Evolutionary conservation across 1,140 invertebrate species (phyloP), one percentile per base, ranked within the genome.

Genomic region (Lineus longissimus): DNA sequence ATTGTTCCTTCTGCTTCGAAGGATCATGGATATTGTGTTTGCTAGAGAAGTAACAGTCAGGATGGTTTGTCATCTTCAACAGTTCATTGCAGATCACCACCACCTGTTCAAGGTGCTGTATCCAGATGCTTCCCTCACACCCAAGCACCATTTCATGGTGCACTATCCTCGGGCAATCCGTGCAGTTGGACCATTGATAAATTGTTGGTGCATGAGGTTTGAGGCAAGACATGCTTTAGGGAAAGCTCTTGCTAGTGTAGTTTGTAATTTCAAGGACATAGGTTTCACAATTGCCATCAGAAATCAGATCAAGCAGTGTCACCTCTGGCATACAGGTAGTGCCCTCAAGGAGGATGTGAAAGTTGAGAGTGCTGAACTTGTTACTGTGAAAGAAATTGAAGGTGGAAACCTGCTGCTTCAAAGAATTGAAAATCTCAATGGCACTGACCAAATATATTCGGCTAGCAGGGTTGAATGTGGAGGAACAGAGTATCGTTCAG

Each of bases 191-290:
- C 47, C 47, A 4, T 6, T 51, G 4, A 51, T 23, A 4, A 23
- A 23, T n/a, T 7, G 4, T 9, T 51, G 47, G n/a, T 51, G 47
- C n/a, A 51, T 51, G 47, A 4, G 47, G 4, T 51, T 7, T 51
- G 47, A 51, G n/a, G 47, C 6, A 19, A 51, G n/a, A 27, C 47
- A 51, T 51, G 25, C 19, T n/a, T n/a, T 23, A 7, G n/a, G n/a
- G 6, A 51, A 51, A 51, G 4, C 19, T 6, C n/a, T 51, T 4
- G 25, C 47, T 7, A 27, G n/a, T 23, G 25, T 27, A 9, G 25
- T 51, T 19, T 51, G 47, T n/a, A 51, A 51, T n/a, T 51, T 51
- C 47, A 51, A n/a, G n/a, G 25, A 51, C 47, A 19, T 27, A 7
- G 6, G 19, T 27, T 51, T 7, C 9, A 51, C 47, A 4, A 19